Percentiles rank a stretch among this genome's conserved stretches.
Conservation (phyloP, 2,113 vertebrate genomes). For the Mesitornis unicolor region DNA sequence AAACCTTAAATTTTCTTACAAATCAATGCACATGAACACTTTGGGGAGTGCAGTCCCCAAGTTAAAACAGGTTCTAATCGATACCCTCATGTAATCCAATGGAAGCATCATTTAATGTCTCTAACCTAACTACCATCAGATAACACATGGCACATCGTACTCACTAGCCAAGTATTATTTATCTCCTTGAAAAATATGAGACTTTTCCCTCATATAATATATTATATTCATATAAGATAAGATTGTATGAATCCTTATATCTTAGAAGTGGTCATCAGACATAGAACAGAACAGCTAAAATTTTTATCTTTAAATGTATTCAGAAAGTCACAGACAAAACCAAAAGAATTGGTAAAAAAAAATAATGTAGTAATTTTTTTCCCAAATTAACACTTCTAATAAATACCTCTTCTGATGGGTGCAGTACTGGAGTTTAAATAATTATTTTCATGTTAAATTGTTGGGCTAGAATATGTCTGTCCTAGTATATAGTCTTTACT, state of each 20-base stretch:
- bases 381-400: neutral
- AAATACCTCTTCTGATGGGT: neutral
- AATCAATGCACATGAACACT: neutral
- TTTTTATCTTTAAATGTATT: neutral
- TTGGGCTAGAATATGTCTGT: neutral
- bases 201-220: neutral
- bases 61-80: neutral
- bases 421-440: neutral
- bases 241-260: neutral
- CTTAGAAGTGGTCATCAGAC: neutral
- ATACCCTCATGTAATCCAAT: neutral
- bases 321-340: neutral
- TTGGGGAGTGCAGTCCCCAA: neutral
- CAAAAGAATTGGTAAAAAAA: neutral
- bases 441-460: neutral
- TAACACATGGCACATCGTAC: neutral
- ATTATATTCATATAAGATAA: too few relatives aligned
- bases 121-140: neutral
- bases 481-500: neutral
- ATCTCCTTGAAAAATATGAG: neutral
- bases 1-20: neutral
- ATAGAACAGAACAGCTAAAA: neutral
- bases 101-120: neutral
- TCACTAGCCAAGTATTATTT: neutral
- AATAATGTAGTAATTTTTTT: neutral